Evolutionary conservation across 2,113 vertebrate species (phyloP).

Genomic region (Catharus fuscescens): DNA sequence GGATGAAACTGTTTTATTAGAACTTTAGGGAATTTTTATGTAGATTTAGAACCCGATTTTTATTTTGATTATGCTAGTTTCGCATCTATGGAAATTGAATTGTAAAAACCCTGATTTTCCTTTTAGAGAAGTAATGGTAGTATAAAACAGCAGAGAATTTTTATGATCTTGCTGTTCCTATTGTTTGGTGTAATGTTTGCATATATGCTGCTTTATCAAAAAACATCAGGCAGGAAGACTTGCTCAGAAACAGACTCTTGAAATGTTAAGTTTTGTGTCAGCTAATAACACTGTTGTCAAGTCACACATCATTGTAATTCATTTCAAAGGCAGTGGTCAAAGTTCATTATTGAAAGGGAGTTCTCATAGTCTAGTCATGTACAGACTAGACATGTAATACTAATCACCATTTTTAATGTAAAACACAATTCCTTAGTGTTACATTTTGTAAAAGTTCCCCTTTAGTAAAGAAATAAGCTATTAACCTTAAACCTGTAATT

Average conservation of each 20-base stretch:
- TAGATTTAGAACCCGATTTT: not conserved
- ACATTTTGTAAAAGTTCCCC: not conserved
- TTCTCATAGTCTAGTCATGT: not conserved
- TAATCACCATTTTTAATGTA: not conserved
- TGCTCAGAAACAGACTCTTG: not conserved
- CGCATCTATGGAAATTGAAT: not conserved
- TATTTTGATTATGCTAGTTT: not conserved
- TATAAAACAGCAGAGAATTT: not conserved
- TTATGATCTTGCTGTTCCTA: not conserved
- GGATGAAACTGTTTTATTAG: not conserved
- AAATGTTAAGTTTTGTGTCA: not conserved
- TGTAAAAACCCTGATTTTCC: not conserved
- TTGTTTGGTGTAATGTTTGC: not conserved
- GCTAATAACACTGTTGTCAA: not conserved
- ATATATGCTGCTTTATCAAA: not conserved
- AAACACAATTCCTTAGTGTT: not conserved
- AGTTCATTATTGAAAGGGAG: not conserved
- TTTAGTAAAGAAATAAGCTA: conserved; percentile 3
- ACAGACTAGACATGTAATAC: not conserved
- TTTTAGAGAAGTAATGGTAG: not conserved
- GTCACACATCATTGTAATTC: not conserved
- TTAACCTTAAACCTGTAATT: conserved; percentile 29
- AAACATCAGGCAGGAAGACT: not conserved
- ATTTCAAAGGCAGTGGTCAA: conserved; percentile 7
- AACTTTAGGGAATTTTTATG: not conserved